phyloP scores from a whole-genome alignment of 2,888 invertebrate species.

The Bibio marci region DNA sequence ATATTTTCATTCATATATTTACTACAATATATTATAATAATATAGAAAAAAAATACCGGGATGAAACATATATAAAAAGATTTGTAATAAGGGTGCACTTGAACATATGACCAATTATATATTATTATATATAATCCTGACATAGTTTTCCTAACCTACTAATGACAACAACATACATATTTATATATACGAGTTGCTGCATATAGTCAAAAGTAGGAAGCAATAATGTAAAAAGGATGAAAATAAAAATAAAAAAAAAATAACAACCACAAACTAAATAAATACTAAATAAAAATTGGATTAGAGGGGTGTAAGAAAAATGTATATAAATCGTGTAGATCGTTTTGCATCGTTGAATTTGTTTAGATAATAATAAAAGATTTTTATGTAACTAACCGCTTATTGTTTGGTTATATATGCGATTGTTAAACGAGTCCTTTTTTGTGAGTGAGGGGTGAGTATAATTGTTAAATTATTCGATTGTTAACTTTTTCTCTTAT shows the following conservation, averaged over 20 bases:
- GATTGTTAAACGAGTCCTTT: too few relatives aligned
- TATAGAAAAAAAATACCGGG: too few relatives aligned
- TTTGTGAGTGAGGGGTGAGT: background rate
- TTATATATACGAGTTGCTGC: background rate
- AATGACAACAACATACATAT: background rate
- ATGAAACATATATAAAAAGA: too few relatives aligned
- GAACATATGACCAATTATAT: background rate
- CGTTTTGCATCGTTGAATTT: constrained; percentile 1
- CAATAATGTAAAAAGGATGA: background rate
- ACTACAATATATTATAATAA: too few relatives aligned
- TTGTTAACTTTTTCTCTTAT: background rate
- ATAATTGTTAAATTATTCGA: constrained; percentile 2
- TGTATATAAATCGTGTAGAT: background rate
- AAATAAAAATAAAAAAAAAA: too few relatives aligned
- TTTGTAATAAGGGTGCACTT: constrained; percentile 3
- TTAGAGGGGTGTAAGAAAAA: too few relatives aligned
- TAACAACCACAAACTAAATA: too few relatives aligned
- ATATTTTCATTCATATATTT: too few relatives aligned
- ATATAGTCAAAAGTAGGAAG: too few relatives aligned
- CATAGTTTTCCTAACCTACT: background rate
- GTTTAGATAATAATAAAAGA: background rate
- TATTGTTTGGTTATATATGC: background rate
- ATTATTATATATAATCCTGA: background rate
- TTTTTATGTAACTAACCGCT: constrained; percentile 2
- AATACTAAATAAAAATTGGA: too few relatives aligned